Evolutionary conservation across 2,888 invertebrate species (phyloP).

Genomic region (Branchipolynoe longqiensis): DNA sequence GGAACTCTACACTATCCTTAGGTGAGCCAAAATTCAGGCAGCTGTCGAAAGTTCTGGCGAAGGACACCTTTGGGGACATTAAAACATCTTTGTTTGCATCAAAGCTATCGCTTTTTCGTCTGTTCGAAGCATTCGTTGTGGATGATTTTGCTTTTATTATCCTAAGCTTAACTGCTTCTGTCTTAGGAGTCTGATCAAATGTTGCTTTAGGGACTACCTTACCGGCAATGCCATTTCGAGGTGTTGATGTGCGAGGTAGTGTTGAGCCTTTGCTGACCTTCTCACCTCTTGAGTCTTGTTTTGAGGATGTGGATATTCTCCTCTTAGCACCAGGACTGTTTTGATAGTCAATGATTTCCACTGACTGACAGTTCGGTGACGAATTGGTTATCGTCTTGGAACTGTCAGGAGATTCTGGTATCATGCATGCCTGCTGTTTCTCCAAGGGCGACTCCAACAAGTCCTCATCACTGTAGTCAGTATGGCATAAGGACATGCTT

Average conservation of each 20-base stretch:
- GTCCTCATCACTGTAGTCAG: constrained; percentile 26
- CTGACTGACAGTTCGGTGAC: not conserved
- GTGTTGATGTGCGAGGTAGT: not conserved
- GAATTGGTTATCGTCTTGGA: not conserved
- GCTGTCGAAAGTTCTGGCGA: not conserved
- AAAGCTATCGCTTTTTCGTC: not conserved
- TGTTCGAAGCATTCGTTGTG: not conserved
- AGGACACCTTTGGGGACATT: not conserved
- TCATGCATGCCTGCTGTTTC: not conserved
- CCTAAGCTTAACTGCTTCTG: not conserved
- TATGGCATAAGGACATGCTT: not conserved
- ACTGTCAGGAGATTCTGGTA: not conserved
- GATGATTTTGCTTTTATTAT: not conserved
- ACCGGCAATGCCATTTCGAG: not conserved
- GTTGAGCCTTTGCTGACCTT: not conserved
- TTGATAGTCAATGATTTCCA: constrained; percentile 2
- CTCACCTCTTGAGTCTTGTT: not conserved
- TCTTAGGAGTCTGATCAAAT: not conserved
- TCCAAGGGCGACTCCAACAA: not conserved
- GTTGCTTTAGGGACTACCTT: not conserved
- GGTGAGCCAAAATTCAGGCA: not conserved
- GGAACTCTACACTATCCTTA: not conserved
- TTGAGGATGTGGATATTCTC: not conserved
- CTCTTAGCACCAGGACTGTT: constrained; percentile 36
- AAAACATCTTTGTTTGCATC: not conserved